Conservation (phyloP, 2,113 vertebrate genomes). For the Montifringilla adamsi region DNA sequence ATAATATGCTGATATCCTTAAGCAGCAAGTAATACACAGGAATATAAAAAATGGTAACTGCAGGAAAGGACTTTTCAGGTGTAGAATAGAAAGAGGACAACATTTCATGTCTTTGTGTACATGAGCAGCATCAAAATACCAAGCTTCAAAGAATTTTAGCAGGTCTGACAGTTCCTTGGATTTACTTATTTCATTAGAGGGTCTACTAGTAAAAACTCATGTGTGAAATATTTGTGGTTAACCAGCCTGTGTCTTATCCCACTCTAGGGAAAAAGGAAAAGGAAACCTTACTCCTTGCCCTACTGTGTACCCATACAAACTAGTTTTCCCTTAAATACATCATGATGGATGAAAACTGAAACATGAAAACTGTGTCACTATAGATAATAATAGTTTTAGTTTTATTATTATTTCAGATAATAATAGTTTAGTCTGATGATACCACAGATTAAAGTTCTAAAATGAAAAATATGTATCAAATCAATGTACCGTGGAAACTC, state of each 20-base stretch:
- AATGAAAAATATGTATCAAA: constrained; percentile 45
- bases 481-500: neutral
- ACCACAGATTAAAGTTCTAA: neutral
- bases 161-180: neutral
- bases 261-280: neutral
- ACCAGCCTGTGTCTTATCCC: neutral
- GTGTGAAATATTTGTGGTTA: neutral
- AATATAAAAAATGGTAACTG: neutral
- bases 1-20: neutral
- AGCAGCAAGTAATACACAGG: neutral
- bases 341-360: neutral
- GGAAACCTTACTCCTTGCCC: neutral
- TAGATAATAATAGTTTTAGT: neutral
- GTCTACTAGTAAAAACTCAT: neutral
- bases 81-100: neutral
- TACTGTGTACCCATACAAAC: neutral
- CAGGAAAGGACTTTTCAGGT: neutral
- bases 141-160: neutral
- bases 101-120: neutral
- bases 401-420: neutral
- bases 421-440: neutral
- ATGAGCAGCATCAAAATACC: neutral
- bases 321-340: neutral
- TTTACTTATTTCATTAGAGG: neutral
- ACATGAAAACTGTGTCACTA: neutral